These are phyloP conservation scores for Neosilurus hyrtlii DNA, from an alignment of 2,797 vertebrate genomes.

Conservation along the genomic window DNA sequence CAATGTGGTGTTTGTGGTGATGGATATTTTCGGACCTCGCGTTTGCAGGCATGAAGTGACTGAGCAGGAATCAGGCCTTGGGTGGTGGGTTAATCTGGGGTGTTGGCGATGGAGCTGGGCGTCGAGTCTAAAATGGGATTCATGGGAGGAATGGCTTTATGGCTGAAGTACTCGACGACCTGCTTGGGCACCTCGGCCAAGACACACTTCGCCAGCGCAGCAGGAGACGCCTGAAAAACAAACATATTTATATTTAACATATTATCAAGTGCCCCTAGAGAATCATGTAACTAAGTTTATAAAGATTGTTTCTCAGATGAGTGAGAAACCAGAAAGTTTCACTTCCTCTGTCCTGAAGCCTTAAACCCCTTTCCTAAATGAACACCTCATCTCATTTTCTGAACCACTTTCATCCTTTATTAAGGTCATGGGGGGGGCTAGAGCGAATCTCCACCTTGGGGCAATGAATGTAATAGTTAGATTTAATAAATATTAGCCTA, in stretches of 20 bases:
- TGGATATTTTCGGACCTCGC: constrained; percentile 52
- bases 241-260: background rate
- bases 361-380: background rate
- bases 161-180: constrained; percentile 93
- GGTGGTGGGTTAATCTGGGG: constrained; percentile 73
- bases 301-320: background rate
- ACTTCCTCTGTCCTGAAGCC: constrained; percentile 2
- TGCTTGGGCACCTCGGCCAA: constrained; percentile 93
- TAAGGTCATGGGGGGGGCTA: too few relatives aligned
- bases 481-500: too few relatives aligned
- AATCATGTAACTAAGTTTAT: too few relatives aligned
- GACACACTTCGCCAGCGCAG: constrained; percentile 91
- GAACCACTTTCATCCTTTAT: too few relatives aligned
- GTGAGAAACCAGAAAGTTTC: background rate
- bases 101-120: constrained; percentile 76
- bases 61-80: constrained; percentile 29
- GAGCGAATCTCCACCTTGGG: too few relatives aligned
- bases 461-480: too few relatives aligned
- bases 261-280: background rate
- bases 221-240: constrained; percentile 84
- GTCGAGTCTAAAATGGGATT: constrained; percentile 68
- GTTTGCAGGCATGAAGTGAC: constrained; percentile 55
- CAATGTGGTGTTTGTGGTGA: constrained; percentile 52
- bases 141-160: constrained; percentile 85
- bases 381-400: background rate